Evolutionary conservation across 2,113 vertebrate genomes (phyloP).

Genomic region (Campylomormyrus tamandua): DNA sequence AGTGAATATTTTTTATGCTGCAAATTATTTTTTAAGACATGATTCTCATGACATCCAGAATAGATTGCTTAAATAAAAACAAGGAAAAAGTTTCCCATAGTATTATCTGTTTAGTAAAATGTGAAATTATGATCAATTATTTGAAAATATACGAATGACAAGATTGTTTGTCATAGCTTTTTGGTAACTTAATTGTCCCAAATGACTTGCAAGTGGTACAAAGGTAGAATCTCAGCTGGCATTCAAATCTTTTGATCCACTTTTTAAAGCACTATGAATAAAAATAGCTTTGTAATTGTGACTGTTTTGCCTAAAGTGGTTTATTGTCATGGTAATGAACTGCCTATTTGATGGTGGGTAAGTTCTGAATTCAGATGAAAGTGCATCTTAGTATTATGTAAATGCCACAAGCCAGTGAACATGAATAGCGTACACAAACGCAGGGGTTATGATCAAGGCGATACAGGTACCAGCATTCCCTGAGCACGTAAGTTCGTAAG

Average conservation of each 20-base stretch:
- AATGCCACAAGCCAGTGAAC: not conserved
- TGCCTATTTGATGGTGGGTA: not conserved
- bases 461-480: not conserved
- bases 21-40: not conserved
- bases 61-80: not conserved
- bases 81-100: not conserved
- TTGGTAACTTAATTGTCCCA: not conserved
- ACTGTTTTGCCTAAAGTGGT: not conserved
- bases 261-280: not conserved
- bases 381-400: conserved; percentile 3
- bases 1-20: not conserved
- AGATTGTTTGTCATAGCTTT: not conserved
- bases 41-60: not conserved
- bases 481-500: not conserved
- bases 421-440: not conserved
- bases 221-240: not conserved
- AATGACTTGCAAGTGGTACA: not conserved
- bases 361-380: not conserved
- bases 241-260: not conserved
- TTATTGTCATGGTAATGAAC: not conserved
- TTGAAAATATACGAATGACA: not conserved
- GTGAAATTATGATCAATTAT: not conserved
- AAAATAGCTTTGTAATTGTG: not conserved
- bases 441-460: not conserved
- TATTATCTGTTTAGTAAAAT: not conserved